Percentiles rank a stretch among this genome's conserved stretches.
Conservation (phyloP, 2,113 vertebrate species). For the Melospiza melodia region DNA sequence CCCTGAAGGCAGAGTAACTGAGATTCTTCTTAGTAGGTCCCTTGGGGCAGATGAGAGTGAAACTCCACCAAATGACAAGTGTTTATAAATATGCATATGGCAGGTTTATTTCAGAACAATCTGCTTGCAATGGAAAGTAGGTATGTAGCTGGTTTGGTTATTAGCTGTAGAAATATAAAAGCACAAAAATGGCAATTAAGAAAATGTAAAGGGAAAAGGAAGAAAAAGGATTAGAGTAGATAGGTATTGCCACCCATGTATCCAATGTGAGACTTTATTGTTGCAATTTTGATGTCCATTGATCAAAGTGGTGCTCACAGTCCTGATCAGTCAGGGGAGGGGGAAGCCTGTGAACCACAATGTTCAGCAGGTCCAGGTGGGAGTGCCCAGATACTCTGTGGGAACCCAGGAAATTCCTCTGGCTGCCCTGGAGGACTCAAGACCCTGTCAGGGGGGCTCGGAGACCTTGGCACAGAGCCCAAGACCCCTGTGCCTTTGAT, state of each 20-base stretch:
- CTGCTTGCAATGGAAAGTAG: not conserved
- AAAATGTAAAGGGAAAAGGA: not conserved
- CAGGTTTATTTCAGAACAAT: not conserved
- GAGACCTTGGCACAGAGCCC: no score
- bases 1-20: not conserved
- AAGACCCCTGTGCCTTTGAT: no score
- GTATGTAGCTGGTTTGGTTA: not conserved
- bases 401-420: no score
- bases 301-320: not conserved
- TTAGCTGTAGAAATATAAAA: not conserved
- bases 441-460: no score
- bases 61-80: not conserved
- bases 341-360: fast-evolving
- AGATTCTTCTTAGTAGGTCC: not conserved
- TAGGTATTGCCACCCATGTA: not conserved
- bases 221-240: not conserved
- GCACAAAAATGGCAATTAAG: not conserved
- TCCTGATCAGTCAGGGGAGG: not conserved
- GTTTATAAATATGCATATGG: not conserved
- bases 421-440: no score
- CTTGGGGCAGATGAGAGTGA: not conserved
- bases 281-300: not conserved
- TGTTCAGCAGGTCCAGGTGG: not conserved
- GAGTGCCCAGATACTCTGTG: not conserved
- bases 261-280: fast-evolving